These are phyloP conservation scores for Gymnothorax javanicus DNA, from an alignment of 2,797 vertebrate species.

Conservation along the genomic window DNA sequence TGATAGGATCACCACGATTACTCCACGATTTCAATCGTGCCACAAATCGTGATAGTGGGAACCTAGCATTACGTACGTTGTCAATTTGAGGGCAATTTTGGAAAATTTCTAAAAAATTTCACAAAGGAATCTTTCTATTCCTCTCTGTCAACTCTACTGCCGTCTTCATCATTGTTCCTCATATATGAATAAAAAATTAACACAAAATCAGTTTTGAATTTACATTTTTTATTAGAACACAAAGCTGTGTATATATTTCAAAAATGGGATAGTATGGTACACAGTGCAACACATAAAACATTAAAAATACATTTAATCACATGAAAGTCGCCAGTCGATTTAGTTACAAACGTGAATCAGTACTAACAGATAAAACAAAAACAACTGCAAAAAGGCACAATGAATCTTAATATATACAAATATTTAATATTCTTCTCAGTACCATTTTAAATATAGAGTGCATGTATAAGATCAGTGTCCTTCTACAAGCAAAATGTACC, in stretches of 20 bases:
- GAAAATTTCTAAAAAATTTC: background rate
- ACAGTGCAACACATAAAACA: background rate
- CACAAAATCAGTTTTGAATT: background rate
- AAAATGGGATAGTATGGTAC: background rate
- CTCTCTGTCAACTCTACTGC: background rate
- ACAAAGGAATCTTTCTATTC: background rate
- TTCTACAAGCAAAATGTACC: conserved; percentile 20
- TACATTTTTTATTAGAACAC: background rate
- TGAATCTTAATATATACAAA: background rate
- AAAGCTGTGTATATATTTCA: background rate
- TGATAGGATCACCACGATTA: too few relatives aligned
- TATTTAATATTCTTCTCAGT: conserved; percentile 12
- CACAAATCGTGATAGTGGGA: too few relatives aligned
- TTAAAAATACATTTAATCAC: background rate
- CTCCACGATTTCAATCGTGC: too few relatives aligned
- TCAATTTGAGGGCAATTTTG: background rate
- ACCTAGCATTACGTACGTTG: too few relatives aligned
- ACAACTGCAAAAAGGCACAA: background rate
- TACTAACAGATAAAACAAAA: background rate
- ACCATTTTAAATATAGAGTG: conserved; percentile 20
- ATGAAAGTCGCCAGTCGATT: background rate
- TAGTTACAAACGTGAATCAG: background rate
- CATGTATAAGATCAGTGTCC: background rate
- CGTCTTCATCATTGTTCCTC: background rate
- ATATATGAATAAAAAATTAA: background rate